Conservation (phyloP, 2,113 vertebrate genomes). For the Callocephalon fimbriatum region DNA sequence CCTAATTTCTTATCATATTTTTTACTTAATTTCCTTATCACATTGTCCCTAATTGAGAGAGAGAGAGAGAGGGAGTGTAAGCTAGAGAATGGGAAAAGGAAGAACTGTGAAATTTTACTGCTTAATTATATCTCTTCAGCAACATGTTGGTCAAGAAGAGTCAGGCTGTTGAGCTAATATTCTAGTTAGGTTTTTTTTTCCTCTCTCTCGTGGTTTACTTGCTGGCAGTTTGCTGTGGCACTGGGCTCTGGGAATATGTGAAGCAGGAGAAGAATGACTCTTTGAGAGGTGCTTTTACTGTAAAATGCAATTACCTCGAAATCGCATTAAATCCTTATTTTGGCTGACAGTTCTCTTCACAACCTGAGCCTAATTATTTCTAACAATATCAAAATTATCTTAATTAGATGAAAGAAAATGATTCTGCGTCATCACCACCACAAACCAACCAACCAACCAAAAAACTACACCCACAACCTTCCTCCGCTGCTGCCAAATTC, state of each 20-base stretch:
- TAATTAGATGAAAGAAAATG: neutral
- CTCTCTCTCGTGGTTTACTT: neutral
- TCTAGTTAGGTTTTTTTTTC: neutral
- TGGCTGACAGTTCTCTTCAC: neutral
- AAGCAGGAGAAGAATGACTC: neutral
- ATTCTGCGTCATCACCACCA: neutral
- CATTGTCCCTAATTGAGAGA: neutral
- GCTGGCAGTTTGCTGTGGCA: neutral
- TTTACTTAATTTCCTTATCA: neutral
- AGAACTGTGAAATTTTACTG: neutral
- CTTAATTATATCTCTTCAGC: neutral
- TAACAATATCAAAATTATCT: neutral
- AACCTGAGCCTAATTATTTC: neutral
- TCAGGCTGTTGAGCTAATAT: neutral
- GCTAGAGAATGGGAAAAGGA: neutral
- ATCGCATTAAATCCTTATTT: neutral
- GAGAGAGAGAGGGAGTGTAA: neutral
- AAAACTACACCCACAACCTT: rapidly evolving
- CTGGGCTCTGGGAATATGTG: neutral
- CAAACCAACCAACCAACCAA: neutral
- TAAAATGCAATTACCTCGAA: neutral
- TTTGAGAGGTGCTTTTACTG: neutral
- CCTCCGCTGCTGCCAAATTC: rapidly evolving
- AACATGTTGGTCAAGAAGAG: neutral
- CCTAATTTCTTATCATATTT: neutral